Evolutionary conservation across 2,797 vertebrate genomes (phyloP), one percentile per base, ranked within the genome.

Genomic region (Microchirus variegatus): DNA sequence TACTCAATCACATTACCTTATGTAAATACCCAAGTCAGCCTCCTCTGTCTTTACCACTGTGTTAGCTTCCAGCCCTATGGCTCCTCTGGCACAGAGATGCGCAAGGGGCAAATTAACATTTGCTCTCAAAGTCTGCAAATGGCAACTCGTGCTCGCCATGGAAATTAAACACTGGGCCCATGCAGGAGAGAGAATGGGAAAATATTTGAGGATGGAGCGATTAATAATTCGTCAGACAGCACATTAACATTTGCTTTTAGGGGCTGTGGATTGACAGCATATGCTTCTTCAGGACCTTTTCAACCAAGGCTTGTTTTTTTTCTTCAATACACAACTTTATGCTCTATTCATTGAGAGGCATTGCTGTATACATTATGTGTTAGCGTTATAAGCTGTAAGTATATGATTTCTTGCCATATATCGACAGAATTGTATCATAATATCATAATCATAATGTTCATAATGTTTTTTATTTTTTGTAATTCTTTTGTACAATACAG

Each of bases 1-100:
- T 86, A 92, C 88, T 93, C 92, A 91, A 93, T 94, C 90, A 90
- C 89, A 93, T 93, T 92, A 90, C 85, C 88, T 86, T 91, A 91
- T 88, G 86, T 91, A 93, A 93, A 94, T 91, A 93, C 84, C 67
- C 82, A 66, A 74, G 83, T 83, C 83, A 56, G 68, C 67, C 78
- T 69, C 35, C 66, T 59, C 73, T 82, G 70, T 73, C 80, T 73
- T 77, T 79, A 77, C 76, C 69, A 70, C 61, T 68, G 19, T 74
- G 83, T 88, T 86, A 81, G 84, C 88, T 81, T 64, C 49, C 67
- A 48, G 71, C 75, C 77, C 83, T 62, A 53, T 83, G 82, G 84
- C 77, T 87, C 75, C 79, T 83, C 78, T 64, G 80, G 72, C 73
- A 64, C 77, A 60, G 67, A 72, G 86, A 89, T 85, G 82, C 80